phyloP scores from a whole-genome alignment of 2,797 vertebrate species.

The Hemitrygon akajei region DNA sequence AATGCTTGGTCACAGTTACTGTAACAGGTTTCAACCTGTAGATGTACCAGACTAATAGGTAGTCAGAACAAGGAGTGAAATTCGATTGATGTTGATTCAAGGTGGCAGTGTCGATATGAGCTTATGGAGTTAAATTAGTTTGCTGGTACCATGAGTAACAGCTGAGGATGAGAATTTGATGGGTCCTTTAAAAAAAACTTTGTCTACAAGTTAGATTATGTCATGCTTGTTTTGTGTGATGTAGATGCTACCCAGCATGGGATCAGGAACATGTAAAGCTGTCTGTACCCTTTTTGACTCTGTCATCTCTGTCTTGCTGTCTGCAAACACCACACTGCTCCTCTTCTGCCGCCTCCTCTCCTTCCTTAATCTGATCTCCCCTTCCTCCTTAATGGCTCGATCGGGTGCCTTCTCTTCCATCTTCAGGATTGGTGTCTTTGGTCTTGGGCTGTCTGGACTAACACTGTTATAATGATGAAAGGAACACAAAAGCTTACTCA shows the following conservation, averaged over 20 bases:
- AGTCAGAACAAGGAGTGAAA: not conserved
- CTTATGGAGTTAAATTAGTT: not conserved
- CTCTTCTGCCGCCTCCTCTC: conserved; percentile 86
- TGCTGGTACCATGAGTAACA: not conserved
- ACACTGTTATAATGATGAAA: conserved; percentile 55
- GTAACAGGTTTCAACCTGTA: not conserved
- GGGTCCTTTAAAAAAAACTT: no score
- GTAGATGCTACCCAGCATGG: no score
- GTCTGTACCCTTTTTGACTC: conserved; percentile 55
- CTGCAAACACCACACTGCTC: conserved; percentile 85
- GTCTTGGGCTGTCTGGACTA: conserved; percentile 52
- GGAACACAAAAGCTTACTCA: conserved; percentile 45
- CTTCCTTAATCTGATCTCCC: conserved; percentile 81
- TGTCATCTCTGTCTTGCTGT: conserved; percentile 61
- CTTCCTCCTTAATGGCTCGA: conserved; percentile 55
- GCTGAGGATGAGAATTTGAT: no score
- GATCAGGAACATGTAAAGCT: no score
- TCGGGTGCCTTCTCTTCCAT: conserved; percentile 48
- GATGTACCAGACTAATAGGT: not conserved
- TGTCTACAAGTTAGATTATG: no score
- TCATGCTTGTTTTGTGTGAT: no score
- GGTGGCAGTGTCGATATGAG: not conserved
- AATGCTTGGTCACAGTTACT: not conserved
- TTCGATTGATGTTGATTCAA: not conserved
- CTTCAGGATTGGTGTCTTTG: conserved; percentile 52